Conservation (phyloP, 1,140 invertebrate genomes). For the Sarcophaga peregrina region DNA sequence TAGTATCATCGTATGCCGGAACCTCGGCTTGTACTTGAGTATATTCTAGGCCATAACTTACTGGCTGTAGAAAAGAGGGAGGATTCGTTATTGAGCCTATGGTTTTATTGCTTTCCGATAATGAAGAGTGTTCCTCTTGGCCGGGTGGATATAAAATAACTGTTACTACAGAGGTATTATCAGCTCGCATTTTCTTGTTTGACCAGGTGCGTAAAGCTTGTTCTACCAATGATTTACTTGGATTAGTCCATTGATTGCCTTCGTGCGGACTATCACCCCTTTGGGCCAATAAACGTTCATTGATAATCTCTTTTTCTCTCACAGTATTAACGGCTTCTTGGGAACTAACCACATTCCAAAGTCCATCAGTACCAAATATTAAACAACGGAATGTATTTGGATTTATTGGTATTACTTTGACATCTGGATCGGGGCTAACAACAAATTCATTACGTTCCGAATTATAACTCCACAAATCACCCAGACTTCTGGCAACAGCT, state of each 20-base stretch:
- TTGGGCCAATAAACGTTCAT: constrained; percentile 69
- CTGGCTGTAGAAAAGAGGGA: constrained; percentile 24
- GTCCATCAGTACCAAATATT: constrained; percentile 94
- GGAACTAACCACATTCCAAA: constrained; percentile 94
- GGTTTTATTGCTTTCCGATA: not conserved
- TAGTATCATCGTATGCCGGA: constrained; percentile 21
- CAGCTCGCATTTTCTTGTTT: constrained; percentile 84
- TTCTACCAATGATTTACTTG: constrained; percentile 90
- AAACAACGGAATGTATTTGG: constrained; percentile 84
- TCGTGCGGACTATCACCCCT: constrained; percentile 53
- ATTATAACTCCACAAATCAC: constrained; percentile 98
- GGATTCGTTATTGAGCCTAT: not conserved
- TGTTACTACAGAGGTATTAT: constrained; percentile 95
- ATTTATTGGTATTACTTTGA: constrained; percentile 87
- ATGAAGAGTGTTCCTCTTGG: not conserved
- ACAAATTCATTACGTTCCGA: constrained; percentile 89
- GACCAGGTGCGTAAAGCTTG: constrained; percentile 84
- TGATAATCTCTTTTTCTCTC: constrained; percentile 82
- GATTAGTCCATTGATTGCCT: constrained; percentile 79
- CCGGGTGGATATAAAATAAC: constrained; percentile 84
- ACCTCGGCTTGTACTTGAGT: constrained; percentile 36
- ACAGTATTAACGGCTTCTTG: constrained; percentile 87
- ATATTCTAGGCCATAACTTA: constrained; percentile 42
- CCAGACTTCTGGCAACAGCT: constrained; percentile 93
- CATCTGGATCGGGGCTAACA: constrained; percentile 97